Base-by-base conservation (phyloP, 1,140 invertebrate genomes). In the Phymastichus coffea region DNA sequence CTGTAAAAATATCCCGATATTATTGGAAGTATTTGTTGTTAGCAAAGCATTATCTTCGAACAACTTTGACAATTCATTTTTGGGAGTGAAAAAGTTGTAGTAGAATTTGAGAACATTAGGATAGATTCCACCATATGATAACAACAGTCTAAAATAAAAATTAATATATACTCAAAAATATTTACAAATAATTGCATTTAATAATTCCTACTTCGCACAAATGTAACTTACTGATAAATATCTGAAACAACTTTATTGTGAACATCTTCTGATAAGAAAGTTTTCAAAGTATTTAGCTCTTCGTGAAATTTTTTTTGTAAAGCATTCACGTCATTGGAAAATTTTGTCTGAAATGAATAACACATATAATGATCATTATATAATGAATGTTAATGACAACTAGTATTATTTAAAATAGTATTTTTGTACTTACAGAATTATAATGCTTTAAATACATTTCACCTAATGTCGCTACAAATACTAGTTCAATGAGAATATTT, bases 371-470 rank as follows among this genome's bases (percentile, higher is more conserved):
- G 38, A n/a, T 40, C 6, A 33, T 53, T 52, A 47, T 37, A 20
- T 26, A 47, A 46, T 38, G 49, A 2, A 40, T 30, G 38, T 26
- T 52, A 22, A 23, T 30, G 10, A 19, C 6, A 4, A 25, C 15
- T n/a, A n/a, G n/a, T n/a, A n/a, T n/a, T n/a, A n/a, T n/a, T n/a
- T n/a, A n/a, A n/a, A n/a, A n/a, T n/a, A n/a, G n/a, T n/a, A n/a
- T n/a, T n/a, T n/a, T n/a, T n/a, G 37, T 55, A 65, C 65, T 57
- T 56, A 70, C 68, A 25, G 65, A 74, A 70, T 71, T 74, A 55
- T 76, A 80, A 66, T 79, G 56, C 19, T 70, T 59, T 14, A 56
- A 51, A 43, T 73, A 74, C 51, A 72, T 56, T 25, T 70, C 40
- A 6, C 67, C 68, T 19, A 78, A 28, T 47, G 64, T 56, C 41